Evolutionary conservation across 2,888 invertebrate species (phyloP), one percentile per base, ranked within the genome.

Genomic region (Odontothrips loti): DNA sequence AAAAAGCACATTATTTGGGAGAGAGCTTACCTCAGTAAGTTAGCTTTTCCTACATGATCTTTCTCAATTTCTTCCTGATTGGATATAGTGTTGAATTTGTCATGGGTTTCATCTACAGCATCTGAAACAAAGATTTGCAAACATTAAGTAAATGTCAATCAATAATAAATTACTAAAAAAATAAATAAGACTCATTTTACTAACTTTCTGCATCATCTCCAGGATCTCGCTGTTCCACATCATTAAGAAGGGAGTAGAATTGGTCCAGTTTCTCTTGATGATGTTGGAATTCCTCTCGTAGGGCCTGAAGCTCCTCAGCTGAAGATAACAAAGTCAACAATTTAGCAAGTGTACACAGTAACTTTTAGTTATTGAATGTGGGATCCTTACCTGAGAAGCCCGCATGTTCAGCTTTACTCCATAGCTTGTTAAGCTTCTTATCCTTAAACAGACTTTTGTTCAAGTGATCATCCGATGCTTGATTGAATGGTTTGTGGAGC

Each of bases 231-330:
- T 90, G 87, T 84, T 94, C 93, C 48, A 93, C 88, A 85, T 95
- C 93, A 84, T 91, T 90, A 80, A 96, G 89, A 82, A 97, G 87
- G 79, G 93, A 91, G 87, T 95, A 94, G 86, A 96, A 97, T 85
- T 97, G 93, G 86, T 97, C 95, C 80, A 97, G 92, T 88, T 97
- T 97, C 84, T 96, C 94, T 87, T 97, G 96, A 86, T 98, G 96
- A 87, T 97, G 97, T 29, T 89, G 88, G 86, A 98, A 97, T 87
- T 98, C 98, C 86, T 97, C 95, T 85, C 93, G 94, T 23, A 98
- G 87, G 0, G 95, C 92, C 82, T 92, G 89, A 79, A 98, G 86
- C 87, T 98, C 97, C 83, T 94, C 93, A 82, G 92, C 91, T 90
- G 85, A 80, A 86, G 85, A 85, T 82, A 84, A 84, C 81, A 80